These are phyloP conservation scores for Gobio gobio DNA, from an alignment of 2,113 vertebrate genomes.

Conservation along the genomic window DNA sequence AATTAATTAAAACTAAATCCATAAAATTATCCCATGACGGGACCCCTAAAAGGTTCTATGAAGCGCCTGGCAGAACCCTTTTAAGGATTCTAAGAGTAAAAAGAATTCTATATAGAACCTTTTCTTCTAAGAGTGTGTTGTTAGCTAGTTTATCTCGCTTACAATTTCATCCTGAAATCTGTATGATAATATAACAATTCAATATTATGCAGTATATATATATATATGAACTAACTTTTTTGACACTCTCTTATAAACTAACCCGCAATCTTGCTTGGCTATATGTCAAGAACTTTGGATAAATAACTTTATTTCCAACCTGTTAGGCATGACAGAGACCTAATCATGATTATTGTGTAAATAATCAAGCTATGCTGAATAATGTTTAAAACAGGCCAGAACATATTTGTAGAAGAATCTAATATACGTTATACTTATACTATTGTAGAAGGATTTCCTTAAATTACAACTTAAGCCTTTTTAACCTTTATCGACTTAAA, in stretches of 20 bases:
- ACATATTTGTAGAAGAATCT: constrained; percentile 3
- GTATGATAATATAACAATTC: not conserved
- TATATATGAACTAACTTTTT: not conserved
- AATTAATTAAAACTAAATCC: too few relatives aligned
- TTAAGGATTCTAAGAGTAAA: too few relatives aligned
- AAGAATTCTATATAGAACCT: too few relatives aligned
- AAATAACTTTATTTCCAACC: not conserved
- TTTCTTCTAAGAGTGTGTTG: too few relatives aligned
- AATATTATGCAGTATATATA: not conserved
- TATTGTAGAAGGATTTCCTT: constrained; percentile 1
- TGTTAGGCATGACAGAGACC: not conserved
- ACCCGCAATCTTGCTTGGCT: not conserved
- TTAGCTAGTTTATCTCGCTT: too few relatives aligned
- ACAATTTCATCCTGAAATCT: not conserved
- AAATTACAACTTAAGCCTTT: not conserved
- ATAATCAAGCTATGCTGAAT: not conserved
- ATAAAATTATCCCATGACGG: too few relatives aligned
- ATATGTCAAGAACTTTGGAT: not conserved
- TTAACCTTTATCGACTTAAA: constrained; percentile 2
- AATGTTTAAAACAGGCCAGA: not conserved
- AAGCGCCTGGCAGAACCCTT: too few relatives aligned
- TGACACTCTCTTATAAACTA: not conserved
- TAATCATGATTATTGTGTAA: not conserved
- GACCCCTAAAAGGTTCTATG: too few relatives aligned
- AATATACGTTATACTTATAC: not conserved